These are phyloP conservation scores for Meloidogyne floridensis DNA, from an alignment of 1,140 invertebrate species.

Conservation along the genomic window DNA sequence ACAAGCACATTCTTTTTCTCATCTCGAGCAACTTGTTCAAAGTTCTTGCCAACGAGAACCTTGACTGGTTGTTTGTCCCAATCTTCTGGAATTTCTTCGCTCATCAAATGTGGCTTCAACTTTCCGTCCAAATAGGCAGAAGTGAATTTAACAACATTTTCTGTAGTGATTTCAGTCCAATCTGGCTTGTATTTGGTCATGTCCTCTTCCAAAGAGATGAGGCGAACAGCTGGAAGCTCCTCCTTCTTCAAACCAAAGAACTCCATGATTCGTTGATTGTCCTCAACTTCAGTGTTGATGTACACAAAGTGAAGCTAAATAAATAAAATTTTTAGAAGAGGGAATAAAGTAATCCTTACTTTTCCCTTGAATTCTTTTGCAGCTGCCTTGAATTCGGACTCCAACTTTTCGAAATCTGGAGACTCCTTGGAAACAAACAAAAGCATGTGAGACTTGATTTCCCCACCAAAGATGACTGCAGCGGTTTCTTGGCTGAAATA, in stretches of 20 bases:
- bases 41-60: slow-evolving; percentile 89
- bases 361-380: slow-evolving; percentile 80
- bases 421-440: slow-evolving; percentile 86
- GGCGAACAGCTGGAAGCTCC: slow-evolving; percentile 85
- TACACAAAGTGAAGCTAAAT: slow-evolving; percentile 83
- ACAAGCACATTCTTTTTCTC: slow-evolving; percentile 89
- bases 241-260: slow-evolving; percentile 91
- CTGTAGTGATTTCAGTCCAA: slow-evolving; percentile 76
- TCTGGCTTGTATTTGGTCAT: slow-evolving; percentile 96
- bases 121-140: slow-evolving; percentile 84
- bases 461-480: slow-evolving; percentile 94
- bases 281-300: slow-evolving; percentile 90
- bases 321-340: background rate
- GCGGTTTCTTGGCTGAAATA: slow-evolving; percentile 88
- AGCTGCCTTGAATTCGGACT: slow-evolving; percentile 71
- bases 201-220: slow-evolving; percentile 92
- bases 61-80: slow-evolving; percentile 96
- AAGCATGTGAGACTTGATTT: slow-evolving; percentile 92
- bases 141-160: slow-evolving; percentile 78
- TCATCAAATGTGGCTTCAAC: slow-evolving; percentile 85
- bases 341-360: background rate
- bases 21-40: slow-evolving; percentile 87
- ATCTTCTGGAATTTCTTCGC: slow-evolving; percentile 90
- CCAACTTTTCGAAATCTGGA: slow-evolving; percentile 76
- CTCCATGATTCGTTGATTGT: slow-evolving; percentile 93